Evolutionary conservation across 2,113 vertebrate species (phyloP), one percentile per base, ranked within the genome.

Genomic region (Gracilinanus agilis): DNA sequence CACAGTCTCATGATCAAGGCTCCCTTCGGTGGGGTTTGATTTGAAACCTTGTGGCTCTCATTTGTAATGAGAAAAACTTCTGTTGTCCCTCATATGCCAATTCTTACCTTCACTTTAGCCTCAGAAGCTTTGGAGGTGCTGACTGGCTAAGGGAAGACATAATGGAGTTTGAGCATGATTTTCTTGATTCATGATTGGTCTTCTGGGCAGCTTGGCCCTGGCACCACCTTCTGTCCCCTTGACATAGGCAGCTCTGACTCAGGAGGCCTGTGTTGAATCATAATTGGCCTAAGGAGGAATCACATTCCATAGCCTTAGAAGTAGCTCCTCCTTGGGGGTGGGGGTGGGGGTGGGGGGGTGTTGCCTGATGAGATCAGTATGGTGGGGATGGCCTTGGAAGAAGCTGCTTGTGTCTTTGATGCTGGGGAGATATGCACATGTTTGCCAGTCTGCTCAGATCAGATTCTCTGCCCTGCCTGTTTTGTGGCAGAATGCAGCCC

Each of bases 401-500:
- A 83, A 40, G 16, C 34, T 83, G 67, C 6, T 19, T 1, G 2
- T 12, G 25, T 3, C 58, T 61, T 61, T 61, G 58, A 10, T 25
- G 24, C 9, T 7, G 61, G 29, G 58, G 58, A 3, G 61, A 2
- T 16, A 16, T 19, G 29, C 29, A 19, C 5, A 29, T n/a, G 58
- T 34, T n/a, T 16, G 61, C 61, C 29, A 23, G n/a, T 8, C 19
- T 40, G 34, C 61, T 75, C 29, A 75, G 13, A 19, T 75, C 34
- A n/a, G 61, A n/a, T 75, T 75, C 13, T n/a, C 67, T 83, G n/a
- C 27, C 9, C 9, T 21, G 9, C 10, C 58, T 61, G 58, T 44
- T 67, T 94, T 92, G 96, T 94, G n/a, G 54, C 83, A 93, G 49
- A 95, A 55, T 13, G 67, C 27, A 19, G n/a, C 40, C n/a, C 49